Percentiles rank a stretch among this genome's conserved stretches.
These are phyloP conservation scores for Pherbina coryleti DNA, from an alignment of 2,888 invertebrate genomes.

Conservation along the genomic window DNA sequence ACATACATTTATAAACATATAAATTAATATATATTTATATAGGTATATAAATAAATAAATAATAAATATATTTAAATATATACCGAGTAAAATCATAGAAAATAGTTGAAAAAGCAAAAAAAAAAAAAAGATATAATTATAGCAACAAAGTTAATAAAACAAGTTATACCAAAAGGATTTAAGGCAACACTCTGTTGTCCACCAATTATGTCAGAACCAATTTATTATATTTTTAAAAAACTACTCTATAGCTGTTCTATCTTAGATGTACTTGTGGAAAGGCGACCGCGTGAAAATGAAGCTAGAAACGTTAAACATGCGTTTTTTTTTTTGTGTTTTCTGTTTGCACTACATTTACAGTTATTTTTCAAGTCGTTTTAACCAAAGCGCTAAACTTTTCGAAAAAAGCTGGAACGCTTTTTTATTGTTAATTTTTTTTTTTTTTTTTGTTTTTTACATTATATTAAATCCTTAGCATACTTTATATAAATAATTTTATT, in stretches of 20 bases:
- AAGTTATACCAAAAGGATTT: background rate
- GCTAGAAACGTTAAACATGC: background rate
- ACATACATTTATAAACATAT: slow-evolving; percentile 5
- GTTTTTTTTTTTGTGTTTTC: background rate
- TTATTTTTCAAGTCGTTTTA: too few relatives aligned
- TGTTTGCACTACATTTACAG: background rate
- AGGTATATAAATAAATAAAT: background rate
- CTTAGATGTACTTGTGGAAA: background rate
- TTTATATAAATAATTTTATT: slow-evolving; percentile 34
- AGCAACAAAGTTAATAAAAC: slow-evolving; percentile 4
- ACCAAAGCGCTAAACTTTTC: too few relatives aligned
- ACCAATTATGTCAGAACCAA: too few relatives aligned
- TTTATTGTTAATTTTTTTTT: background rate
- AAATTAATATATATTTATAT: slow-evolving; percentile 6
- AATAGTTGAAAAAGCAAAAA: background rate
- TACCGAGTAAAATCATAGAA: background rate
- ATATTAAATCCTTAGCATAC: background rate
- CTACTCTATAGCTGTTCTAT: background rate
- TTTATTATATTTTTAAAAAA: background rate
- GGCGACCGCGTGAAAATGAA: background rate
- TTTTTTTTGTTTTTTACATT: background rate
- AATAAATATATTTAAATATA: slow-evolving; percentile 25
- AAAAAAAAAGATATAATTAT: background rate
- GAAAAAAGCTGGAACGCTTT: background rate
- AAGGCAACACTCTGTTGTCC: background rate